Base-by-base conservation (phyloP, 1,140 invertebrate genomes). In the Pantala flavescens region DNA sequence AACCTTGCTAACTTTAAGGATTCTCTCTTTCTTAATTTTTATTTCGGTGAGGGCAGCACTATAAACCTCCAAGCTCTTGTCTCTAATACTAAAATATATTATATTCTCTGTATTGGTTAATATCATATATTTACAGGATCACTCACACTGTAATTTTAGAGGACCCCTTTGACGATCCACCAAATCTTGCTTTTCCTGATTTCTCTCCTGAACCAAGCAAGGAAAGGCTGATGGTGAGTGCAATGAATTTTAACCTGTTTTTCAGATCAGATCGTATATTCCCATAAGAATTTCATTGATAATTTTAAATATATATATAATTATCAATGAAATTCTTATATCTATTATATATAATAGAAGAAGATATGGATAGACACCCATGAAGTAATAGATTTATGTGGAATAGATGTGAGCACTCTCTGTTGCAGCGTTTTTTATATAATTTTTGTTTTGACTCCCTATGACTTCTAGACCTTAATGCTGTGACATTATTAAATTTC, bases 131-230 rank as follows among this genome's bases (percentile, higher is more conserved):
- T 82, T 63, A 71, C 77, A 88, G 97, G 77, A 98, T 99, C 75
- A 96, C 95, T 0, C 98, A 99, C 81, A 99, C 98, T 0, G 92
- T 99, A 9, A 88, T 99, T 43, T 83, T 99, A 11, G 93, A 98
- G 81, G 98, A 99, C 86, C 98, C 98, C 0, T 99, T 91, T 83
- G 91, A 92, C 78, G 96, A 99, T 85, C 93, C 94, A 1, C 80
- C 86, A 75, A 90, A 89, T 3, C 83, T 99, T 14, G 80, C 85
- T 71, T 84, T 93, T 75, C 97, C 97, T 0, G 88, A 88, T 72
- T 83, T 89, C 76, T 99, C 97, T 55, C 98, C 98, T 16, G 91
- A 92, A 77, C 95, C 95, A 0, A 92, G 89, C 75, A 85, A 89
- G 77, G 94, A 97, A 82, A 86, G 90, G 75, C 76, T 92, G 7